Conservation (phyloP, 2,113 vertebrate genomes). For the Tretioscincus oriximinensis region DNA sequence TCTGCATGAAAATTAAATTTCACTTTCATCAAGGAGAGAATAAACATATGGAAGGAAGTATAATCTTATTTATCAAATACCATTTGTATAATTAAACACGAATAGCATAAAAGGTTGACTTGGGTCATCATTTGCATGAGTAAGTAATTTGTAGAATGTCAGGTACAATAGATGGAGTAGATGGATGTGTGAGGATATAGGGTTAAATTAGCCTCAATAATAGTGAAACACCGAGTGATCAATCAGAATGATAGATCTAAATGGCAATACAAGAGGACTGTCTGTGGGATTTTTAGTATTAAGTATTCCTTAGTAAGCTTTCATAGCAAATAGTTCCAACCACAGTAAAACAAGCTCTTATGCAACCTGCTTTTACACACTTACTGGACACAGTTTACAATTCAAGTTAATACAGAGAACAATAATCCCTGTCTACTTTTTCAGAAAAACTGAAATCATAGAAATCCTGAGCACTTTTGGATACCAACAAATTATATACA, state of each 20-base stretch:
- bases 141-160: conserved; percentile 98
- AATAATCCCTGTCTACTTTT: conserved; percentile 1
- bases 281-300: conserved; percentile 65
- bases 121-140: conserved; percentile 96
- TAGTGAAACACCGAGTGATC: conserved; percentile 94
- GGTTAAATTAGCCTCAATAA: conserved; percentile 99
- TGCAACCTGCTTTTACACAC: conserved; percentile 22
- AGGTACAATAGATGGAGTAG: conserved; percentile 89
- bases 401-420: conserved; percentile 33
- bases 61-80: conserved; percentile 99
- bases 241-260: conserved; percentile 99
- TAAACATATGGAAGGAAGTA: conserved; percentile 83
- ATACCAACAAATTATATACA: background rate
- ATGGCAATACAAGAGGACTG: conserved; percentile 89
- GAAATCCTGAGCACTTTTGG: background rate
- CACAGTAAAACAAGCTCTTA: conserved; percentile 41
- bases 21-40: conserved; percentile 92
- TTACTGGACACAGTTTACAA: background rate
- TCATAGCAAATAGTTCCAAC: conserved; percentile 51
- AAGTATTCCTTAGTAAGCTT: conserved; percentile 74
- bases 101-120: conserved; percentile 90
- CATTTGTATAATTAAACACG: conserved; percentile 97
- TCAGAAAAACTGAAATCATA: background rate
- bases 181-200: conserved; percentile 90
- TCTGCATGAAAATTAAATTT: conserved; percentile 99